Conservation (phyloP, 2,888 invertebrate genomes). For the Cacoxenus indagator region DNA sequence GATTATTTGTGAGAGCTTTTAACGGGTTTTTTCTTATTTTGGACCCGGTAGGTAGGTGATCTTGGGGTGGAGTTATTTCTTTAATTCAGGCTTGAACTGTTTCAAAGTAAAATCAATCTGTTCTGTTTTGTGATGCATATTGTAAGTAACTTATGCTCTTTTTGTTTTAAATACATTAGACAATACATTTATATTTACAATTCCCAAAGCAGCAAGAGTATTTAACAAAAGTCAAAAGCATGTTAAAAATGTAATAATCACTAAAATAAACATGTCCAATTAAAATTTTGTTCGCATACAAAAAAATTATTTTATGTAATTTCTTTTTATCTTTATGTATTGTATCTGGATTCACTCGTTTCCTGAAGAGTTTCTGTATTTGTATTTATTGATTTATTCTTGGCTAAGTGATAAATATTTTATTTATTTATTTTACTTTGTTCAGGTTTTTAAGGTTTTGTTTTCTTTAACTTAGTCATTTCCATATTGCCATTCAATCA, state of each 20-base stretch:
- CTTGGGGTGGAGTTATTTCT: too few relatives aligned
- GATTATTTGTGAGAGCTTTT: too few relatives aligned
- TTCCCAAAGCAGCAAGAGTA: background rate
- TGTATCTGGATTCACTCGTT: background rate
- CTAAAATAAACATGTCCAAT: slow-evolving; percentile 47
- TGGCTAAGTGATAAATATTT: background rate
- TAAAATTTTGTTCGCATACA: slow-evolving; percentile 6
- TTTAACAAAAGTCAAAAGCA: background rate
- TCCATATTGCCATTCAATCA: too few relatives aligned
- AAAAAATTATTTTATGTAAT: background rate
- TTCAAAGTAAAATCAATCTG: too few relatives aligned
- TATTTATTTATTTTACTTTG: background rate
- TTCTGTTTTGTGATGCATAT: too few relatives aligned
- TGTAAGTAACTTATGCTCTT: too few relatives aligned
- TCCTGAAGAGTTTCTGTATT: background rate
- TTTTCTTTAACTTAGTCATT: background rate
- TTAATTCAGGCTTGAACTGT: too few relatives aligned
- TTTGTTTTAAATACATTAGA: too few relatives aligned
- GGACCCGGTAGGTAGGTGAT: too few relatives aligned
- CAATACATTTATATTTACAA: too few relatives aligned
- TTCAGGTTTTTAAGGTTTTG: background rate
- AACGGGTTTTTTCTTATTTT: too few relatives aligned
- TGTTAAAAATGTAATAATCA: slow-evolving; percentile 51
- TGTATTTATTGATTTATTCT: slow-evolving; percentile 3
- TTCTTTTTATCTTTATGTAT: background rate